A percentile compares a stretch with the other conserved stretches of the same genome.
Evolutionary conservation across 1,140 invertebrate species (phyloP).

Genomic region (Goniozus legneri): DNA sequence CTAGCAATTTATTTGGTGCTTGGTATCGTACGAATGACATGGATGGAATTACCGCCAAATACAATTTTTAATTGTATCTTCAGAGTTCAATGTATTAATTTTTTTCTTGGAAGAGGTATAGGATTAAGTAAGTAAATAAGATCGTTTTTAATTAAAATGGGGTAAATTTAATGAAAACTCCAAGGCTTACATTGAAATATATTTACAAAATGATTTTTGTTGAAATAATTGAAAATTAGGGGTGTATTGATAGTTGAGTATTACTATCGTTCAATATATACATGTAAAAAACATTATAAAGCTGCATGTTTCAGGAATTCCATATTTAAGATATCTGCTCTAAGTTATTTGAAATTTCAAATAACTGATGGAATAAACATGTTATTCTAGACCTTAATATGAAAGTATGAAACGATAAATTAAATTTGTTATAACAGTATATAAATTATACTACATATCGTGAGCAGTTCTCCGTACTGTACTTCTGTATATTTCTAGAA

Average conservation of each 20-base stretch:
- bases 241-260: slow-evolving; percentile 9
- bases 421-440: no score
- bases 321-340: no score
- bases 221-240: slow-evolving; percentile 17
- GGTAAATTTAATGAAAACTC: slow-evolving; percentile 31
- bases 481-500: slow-evolving; percentile 21
- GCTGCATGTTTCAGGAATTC: slow-evolving; percentile 2
- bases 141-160: slow-evolving; percentile 26
- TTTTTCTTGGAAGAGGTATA: neutral
- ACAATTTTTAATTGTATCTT: no score
- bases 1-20: neutral
- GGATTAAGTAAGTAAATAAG: slow-evolving; percentile 2
- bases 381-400: neutral
- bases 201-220: slow-evolving; percentile 25
- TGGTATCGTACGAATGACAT: no score
- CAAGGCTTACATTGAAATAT: slow-evolving; percentile 29
- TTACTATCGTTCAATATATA: slow-evolving; percentile 12
- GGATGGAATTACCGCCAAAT: no score
- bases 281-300: slow-evolving; percentile 4
- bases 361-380: neutral
- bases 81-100: no score
- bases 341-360: neutral
- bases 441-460: no score
- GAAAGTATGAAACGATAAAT: no score
- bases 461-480: no score